Base-by-base conservation (phyloP, 2,113 vertebrate genomes). In the Solea senegalensis region DNA sequence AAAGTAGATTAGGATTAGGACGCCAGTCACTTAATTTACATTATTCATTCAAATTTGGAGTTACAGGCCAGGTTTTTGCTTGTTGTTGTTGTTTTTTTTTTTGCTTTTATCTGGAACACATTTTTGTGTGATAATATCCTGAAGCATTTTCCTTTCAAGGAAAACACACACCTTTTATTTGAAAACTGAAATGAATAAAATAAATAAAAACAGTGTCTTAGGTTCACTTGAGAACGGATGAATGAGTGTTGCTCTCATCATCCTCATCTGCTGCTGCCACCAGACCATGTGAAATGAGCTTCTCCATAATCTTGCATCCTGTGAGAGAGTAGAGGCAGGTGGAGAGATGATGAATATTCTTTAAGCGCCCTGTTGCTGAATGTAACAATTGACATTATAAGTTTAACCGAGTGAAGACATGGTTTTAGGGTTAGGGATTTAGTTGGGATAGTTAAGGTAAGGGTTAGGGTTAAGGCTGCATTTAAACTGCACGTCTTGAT, bases 1-100 rank as follows among this genome's bases (percentile, higher is more conserved):
- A 80, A 72, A 78, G 13, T 63, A 83, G 65, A 86, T 80, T 71
- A 83, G 51, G 70, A 77, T 74, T 52, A 28, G 26, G 26, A 54
- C 26, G 68, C 64, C 65, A 63, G 77, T 86, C 84, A 81, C 74
- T 82, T 82, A 76, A 86, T 90, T 82, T 55, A 63, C 53, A 83
- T 77, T 51, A 80, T 74, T 76, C 74, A 78, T 76, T 87, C 21
- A 73, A 69, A 78, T 69, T 65, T n/a, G 10, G 27, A 44, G 69
- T 84, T 61, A 72, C n/a, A 52, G 65, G 48, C 60, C 79, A 65
- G 52, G 72, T 83, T 89, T 84, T 69, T 80, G 34, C 0, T 34
- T 34, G 34, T 3, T 34, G 28, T 34, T 5, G 28, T 2, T 2
- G 28, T 6, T 34, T 1, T 34, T 34, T 3, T 34, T 61, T 73